Conservation (phyloP, 2,797 vertebrate species). For the Craterocephalus amniculus region DNA sequence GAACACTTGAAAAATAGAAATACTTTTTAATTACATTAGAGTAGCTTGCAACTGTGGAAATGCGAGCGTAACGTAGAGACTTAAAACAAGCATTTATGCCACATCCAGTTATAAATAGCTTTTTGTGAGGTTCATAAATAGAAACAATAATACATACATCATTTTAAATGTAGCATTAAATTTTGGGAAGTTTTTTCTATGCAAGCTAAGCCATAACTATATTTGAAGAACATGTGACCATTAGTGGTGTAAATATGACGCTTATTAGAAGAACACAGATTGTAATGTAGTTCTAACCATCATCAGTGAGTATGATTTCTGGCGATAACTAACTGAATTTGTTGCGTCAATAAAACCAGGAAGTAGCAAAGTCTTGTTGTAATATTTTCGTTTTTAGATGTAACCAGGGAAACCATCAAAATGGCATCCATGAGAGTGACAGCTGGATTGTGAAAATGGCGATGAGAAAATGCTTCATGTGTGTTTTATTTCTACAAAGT, state of each 20-base stretch:
- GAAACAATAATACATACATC: neutral
- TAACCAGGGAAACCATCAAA: no score
- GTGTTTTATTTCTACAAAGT: no score
- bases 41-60: neutral
- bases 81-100: neutral
- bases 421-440: no score
- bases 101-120: neutral
- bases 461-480: no score
- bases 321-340: no score
- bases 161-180: neutral
- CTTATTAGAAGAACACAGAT: neutral
- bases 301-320: neutral
- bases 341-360: no score
- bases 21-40: no score
- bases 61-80: neutral
- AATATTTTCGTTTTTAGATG: no score
- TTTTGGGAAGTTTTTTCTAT: neutral
- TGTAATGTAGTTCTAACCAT: neutral
- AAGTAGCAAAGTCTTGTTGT: no score
- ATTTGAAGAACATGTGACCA: neutral
- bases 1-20: neutral
- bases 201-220: neutral
- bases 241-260: neutral
- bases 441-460: no score
- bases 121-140: neutral